These are phyloP conservation scores for Protophormia terraenovae DNA, from an alignment of 2,888 invertebrate genomes.

Conservation along the genomic window DNA sequence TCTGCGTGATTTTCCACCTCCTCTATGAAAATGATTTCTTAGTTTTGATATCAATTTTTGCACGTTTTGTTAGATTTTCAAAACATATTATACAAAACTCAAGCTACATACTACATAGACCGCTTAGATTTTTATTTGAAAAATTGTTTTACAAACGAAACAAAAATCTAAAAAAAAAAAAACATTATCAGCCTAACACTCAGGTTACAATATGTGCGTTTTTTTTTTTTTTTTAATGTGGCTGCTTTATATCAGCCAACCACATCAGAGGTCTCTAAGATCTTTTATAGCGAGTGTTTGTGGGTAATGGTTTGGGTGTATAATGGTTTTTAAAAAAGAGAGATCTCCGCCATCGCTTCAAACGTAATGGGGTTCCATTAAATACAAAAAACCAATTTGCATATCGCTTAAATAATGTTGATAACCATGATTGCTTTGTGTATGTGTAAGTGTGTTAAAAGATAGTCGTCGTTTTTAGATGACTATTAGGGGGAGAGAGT, in stretches of 20 bases:
- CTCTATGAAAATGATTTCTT: constrained; percentile 60
- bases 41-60: constrained; percentile 63
- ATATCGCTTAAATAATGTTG: constrained; percentile 68
- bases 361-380: constrained; percentile 67
- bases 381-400: constrained; percentile 68
- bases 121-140: constrained; percentile 64
- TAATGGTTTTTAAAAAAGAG: neutral
- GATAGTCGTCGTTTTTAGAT: constrained; percentile 38
- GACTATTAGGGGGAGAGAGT: neutral
- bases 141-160: constrained; percentile 60
- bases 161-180: neutral
- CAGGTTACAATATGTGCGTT: constrained; percentile 41
- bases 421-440: constrained; percentile 66
- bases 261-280: too few relatives aligned
- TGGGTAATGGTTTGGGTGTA: constrained; percentile 40
- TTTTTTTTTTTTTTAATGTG: neutral
- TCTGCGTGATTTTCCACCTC: constrained; percentile 62
- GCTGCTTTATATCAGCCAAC: constrained; percentile 32
- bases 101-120: constrained; percentile 32
- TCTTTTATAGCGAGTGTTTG: constrained; percentile 12
- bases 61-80: constrained; percentile 59
- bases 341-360: constrained; percentile 64
- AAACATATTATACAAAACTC: constrained; percentile 20
- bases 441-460: constrained; percentile 48
- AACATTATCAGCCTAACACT: constrained; percentile 61